phyloP scores from a whole-genome alignment of 1,140 invertebrate species.

The Micrasema minimum region DNA sequence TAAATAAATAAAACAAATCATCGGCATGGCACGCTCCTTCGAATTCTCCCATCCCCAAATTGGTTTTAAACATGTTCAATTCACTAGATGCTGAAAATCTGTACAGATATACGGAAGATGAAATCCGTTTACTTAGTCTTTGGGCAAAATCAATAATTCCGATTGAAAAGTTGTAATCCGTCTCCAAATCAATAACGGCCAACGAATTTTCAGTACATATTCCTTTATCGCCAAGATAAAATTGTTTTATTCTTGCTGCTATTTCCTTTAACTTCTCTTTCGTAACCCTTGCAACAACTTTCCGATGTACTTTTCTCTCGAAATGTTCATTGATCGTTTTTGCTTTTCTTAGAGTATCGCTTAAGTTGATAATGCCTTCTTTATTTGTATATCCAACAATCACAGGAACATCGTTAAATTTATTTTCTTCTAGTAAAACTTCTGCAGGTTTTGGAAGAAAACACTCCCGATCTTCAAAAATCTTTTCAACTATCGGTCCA shows the following conservation, averaged over 20 bases:
- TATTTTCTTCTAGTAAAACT: conserved; percentile 58
- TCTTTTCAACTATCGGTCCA: conserved; percentile 62
- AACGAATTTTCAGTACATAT: conserved; percentile 53
- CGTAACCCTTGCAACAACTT: conserved; percentile 54
- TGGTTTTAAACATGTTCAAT: conserved; percentile 58
- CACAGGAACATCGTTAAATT: conserved; percentile 68
- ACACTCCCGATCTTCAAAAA: conserved; percentile 55
- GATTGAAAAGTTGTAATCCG: conserved; percentile 61
- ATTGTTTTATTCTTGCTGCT: conserved; percentile 60
- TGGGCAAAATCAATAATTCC: conserved; percentile 57
- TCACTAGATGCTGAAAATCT: conserved; percentile 62
- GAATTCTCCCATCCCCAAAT: conserved; percentile 45
- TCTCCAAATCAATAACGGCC: conserved; percentile 59
- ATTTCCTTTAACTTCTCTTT: conserved; percentile 57
- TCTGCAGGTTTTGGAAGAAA: conserved; percentile 61
- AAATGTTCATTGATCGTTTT: conserved; percentile 57
- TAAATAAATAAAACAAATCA: conserved; percentile 73
- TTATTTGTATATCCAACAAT: conserved; percentile 70
- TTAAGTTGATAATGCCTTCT: conserved; percentile 67
- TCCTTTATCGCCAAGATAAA: conserved; percentile 63
- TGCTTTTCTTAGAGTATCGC: conserved; percentile 56
- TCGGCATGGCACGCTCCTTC: conserved; percentile 71
- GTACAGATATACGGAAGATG: conserved; percentile 64
- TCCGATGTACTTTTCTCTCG: conserved; percentile 58
- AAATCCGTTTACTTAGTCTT: conserved; percentile 56